Evolutionary conservation across 2,113 vertebrate species (phyloP).

Genomic region (Aviceda subcristata): DNA sequence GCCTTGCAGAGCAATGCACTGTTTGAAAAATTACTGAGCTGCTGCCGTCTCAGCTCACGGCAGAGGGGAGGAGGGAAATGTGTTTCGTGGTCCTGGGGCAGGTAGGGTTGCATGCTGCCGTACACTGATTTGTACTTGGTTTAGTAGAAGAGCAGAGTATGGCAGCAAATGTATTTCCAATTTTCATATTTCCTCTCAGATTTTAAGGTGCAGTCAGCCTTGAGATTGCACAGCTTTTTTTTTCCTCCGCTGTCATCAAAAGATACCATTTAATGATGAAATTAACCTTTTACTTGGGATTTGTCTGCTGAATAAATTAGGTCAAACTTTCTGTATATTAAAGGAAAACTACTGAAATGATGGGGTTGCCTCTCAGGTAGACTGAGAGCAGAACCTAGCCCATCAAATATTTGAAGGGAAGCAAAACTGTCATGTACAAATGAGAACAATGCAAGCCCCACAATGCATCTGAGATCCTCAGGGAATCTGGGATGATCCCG

Average conservation of each 20-base stretch:
- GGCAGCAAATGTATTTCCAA: neutral
- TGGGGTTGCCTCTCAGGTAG: neutral
- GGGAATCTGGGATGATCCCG: neutral
- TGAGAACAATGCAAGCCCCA: neutral
- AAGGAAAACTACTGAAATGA: neutral
- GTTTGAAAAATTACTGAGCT: accelerated
- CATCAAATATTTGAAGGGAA: neutral
- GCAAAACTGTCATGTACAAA: neutral
- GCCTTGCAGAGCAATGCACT: neutral
- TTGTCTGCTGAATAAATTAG: neutral
- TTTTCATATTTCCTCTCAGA: neutral
- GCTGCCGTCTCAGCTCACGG: accelerated
- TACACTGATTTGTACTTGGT: accelerated
- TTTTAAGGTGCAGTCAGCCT: neutral
- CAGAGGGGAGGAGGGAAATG: neutral
- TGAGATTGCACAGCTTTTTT: neutral
- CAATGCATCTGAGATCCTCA: neutral
- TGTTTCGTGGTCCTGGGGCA: neutral
- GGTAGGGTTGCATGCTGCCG: accelerated
- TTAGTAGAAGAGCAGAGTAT: neutral
- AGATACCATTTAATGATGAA: neutral
- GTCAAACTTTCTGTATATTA: neutral
- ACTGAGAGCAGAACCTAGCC: neutral
- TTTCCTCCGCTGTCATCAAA: neutral
- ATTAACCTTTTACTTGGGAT: neutral